Conservation (phyloP, 2,797 vertebrate genomes). For the Enteromius thamalakanensis region DNA sequence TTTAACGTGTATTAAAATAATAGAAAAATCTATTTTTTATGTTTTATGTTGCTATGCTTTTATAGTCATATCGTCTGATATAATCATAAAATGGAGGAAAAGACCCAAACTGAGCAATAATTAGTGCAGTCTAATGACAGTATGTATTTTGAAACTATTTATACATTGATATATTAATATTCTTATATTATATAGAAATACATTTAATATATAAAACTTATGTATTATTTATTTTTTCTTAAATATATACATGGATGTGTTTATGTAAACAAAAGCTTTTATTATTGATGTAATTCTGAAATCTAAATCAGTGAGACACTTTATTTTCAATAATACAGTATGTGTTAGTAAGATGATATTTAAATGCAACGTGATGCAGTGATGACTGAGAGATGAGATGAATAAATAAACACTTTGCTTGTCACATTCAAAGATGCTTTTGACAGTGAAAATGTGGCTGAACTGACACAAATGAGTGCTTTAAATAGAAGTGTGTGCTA, state of each 20-base stretch:
- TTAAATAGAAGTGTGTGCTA: neutral
- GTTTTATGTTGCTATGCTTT: neutral
- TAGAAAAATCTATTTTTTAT: too few relatives aligned
- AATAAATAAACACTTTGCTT: neutral
- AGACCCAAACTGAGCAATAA: neutral
- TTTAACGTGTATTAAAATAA: too few relatives aligned
- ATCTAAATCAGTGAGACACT: neutral
- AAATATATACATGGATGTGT: too few relatives aligned
- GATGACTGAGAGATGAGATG: neutral
- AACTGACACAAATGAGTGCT: neutral
- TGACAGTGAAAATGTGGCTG: neutral
- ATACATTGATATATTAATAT: too few relatives aligned
- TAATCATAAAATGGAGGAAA: neutral
- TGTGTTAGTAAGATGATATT: neutral
- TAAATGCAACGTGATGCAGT: neutral
- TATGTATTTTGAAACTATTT: too few relatives aligned
- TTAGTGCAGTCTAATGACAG: too few relatives aligned
- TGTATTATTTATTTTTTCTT: too few relatives aligned
- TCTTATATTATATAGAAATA: too few relatives aligned
- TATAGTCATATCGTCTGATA: neutral
- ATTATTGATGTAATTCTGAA: neutral
- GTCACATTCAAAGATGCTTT: neutral
- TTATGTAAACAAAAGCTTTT: too few relatives aligned
- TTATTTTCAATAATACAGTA: neutral
- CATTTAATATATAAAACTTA: too few relatives aligned